phyloP scores from a whole-genome alignment of 2,113 vertebrate species.

The Austrofundulus limnaeus region DNA sequence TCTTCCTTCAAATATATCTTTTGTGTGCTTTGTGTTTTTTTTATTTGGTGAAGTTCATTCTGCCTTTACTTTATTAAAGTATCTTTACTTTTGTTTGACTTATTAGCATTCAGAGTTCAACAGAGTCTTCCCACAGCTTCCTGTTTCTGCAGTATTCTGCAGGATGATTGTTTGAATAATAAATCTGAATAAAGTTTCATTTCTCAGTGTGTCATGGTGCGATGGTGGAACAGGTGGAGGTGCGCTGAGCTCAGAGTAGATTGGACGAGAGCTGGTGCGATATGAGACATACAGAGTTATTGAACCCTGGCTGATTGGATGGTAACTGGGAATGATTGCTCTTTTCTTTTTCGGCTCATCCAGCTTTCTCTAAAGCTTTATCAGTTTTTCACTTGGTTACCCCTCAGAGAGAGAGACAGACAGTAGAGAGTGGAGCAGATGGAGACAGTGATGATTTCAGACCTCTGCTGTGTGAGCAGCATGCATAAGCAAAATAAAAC shows the following conservation, averaged over 20 bases:
- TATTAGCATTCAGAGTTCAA: no score
- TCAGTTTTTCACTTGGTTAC: constrained; percentile 26
- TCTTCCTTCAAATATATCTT: no score
- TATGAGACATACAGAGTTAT: constrained; percentile 61
- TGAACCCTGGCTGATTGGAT: constrained; percentile 64
- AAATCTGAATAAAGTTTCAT: background rate
- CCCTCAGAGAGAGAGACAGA: constrained; percentile 10
- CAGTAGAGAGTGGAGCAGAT: background rate
- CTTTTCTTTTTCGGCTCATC: constrained; percentile 30
- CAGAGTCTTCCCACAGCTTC: no score
- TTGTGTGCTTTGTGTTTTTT: no score
- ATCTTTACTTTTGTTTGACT: no score
- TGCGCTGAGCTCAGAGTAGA: constrained; percentile 50
- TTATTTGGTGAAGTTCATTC: no score
- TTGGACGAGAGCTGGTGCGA: constrained; percentile 57
- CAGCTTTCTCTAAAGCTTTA: constrained; percentile 17
- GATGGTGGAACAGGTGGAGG: constrained; percentile 11
- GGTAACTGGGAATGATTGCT: constrained; percentile 56
- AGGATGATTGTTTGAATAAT: background rate
- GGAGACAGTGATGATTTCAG: constrained; percentile 1
- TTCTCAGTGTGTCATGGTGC: background rate
- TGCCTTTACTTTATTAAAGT: no score
- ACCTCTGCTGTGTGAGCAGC: background rate
- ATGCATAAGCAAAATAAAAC: background rate
- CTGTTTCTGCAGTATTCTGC: no score